Base-by-base conservation (phyloP, 2,113 vertebrate species). In the Synodontis membranacea region DNA sequence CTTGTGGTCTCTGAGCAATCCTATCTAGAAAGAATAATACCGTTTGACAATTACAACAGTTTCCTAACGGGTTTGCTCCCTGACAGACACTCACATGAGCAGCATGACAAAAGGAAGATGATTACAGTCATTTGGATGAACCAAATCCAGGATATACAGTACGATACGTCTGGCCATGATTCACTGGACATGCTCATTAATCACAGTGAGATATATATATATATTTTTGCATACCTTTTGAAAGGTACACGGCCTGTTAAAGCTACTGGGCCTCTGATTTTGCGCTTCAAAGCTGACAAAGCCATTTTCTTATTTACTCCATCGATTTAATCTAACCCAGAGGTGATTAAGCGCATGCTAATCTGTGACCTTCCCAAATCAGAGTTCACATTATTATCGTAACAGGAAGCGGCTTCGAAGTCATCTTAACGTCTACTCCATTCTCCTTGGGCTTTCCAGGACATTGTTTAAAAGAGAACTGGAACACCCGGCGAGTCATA, bases 291-390 rank as follows among this genome's bases (percentile, higher is more conserved):
- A 76, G 44, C 44, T 17, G 74, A n/a, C 75, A 19, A 52, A 10
- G 75, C 74, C 28, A 31, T 50, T 76, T 76, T 76, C 31, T 50
- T 78, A 78, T 31, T 78, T 48, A 78, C 25, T 31, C 42, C 42
- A 75, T 76, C 23, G 14, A 76, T 76, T 48, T 48, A 28, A 46
- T 76, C 10, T 31, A 48, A n/a, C 25, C 44, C 25, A 75, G 42
- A 48, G 25, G 12, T n/a, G 28, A 78, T 78, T 50, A 78, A 78
- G 50, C 2, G 2, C 46, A 78, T 78, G 15, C 74, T 78, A 31
- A 31, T 50, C 28, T 28, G 72, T 44, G 25, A 46, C 37, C 42
- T 75, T 28, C 37, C 9, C 34, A 72, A 72, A 72, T 72, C 15
- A 44, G 11, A 39, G 19, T 3, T 70, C 70, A 66, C 5, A 15